Evolutionary conservation across 2,888 invertebrate genomes (phyloP).

Genomic region (Idaea aversata): DNA sequence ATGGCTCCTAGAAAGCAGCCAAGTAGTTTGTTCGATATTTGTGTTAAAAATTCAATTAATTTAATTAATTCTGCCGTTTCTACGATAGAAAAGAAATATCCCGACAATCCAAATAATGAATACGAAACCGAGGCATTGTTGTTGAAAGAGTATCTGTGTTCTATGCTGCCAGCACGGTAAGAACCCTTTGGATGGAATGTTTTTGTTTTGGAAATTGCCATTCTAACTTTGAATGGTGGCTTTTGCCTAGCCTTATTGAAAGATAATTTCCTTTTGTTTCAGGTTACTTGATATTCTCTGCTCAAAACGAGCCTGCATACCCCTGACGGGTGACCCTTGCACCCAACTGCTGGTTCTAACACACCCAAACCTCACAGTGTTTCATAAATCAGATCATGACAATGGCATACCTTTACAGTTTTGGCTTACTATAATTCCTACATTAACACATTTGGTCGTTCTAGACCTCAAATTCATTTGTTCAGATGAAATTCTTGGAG

Average conservation of each 20-base stretch:
- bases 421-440: conserved; percentile 64
- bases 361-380: conserved; percentile 69
- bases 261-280: conserved; percentile 44
- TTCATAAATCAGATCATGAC: conserved; percentile 72
- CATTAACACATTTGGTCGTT: conserved; percentile 59
- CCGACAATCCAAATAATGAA: conserved; percentile 58
- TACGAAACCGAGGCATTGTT: conserved; percentile 57
- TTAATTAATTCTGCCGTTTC: conserved; percentile 70
- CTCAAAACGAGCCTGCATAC: conserved; percentile 67
- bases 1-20: conserved; percentile 76
- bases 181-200: background rate
- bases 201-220: too few species aligned
- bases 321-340: conserved; percentile 67
- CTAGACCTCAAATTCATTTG: conserved; percentile 75
- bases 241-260: background rate
- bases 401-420: conserved; percentile 65
- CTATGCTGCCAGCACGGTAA: conserved; percentile 70
- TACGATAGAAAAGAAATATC: conserved; percentile 64
- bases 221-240: too few species aligned
- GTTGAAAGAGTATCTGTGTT: conserved; percentile 60
- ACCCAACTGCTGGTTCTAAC: conserved; percentile 66
- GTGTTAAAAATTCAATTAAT: conserved; percentile 63
- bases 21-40: conserved; percentile 61
- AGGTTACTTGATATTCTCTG: conserved; percentile 78
- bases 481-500: conserved; percentile 73